Percentiles rank a stretch among this genome's conserved stretches.
These are phyloP conservation scores for Anastatus disparis DNA, from an alignment of 1,140 invertebrate genomes.

Conservation along the genomic window DNA sequence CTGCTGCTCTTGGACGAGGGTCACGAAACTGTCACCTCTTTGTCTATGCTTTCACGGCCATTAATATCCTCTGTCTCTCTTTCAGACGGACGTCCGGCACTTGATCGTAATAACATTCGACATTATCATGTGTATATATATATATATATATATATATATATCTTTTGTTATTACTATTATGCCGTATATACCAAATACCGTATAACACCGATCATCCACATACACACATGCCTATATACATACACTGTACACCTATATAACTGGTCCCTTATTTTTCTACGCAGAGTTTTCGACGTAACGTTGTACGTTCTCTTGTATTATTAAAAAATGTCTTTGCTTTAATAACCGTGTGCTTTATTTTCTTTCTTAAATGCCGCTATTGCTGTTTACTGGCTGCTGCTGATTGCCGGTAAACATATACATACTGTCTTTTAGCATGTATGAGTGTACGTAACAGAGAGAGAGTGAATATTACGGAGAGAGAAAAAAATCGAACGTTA, in stretches of 20 bases:
- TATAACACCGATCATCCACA: no score
- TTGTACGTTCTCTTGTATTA: neutral
- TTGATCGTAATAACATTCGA: neutral
- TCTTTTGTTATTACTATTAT: no score
- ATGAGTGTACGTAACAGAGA: constrained; percentile 39
- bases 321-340: no score
- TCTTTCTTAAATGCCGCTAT: neutral
- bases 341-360: neutral
- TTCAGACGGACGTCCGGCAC: neutral
- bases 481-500: constrained; percentile 69
- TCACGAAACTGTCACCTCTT: constrained; percentile 35
- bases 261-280: neutral
- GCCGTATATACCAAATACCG: no score
- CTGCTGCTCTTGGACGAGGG: constrained; percentile 32
- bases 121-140: no score
- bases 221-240: no score
- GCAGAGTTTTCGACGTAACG: neutral
- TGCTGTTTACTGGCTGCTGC: neutral
- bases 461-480: constrained; percentile 29
- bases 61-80: constrained; percentile 13
- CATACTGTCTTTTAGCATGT: no score
- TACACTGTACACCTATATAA: no score
- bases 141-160: no score
- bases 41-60: constrained; percentile 36
- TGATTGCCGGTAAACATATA: neutral